Evolutionary conservation across 2,113 vertebrate species (phyloP), one percentile per base, ranked within the genome.

Genomic region (Lepisosteus oculatus): DNA sequence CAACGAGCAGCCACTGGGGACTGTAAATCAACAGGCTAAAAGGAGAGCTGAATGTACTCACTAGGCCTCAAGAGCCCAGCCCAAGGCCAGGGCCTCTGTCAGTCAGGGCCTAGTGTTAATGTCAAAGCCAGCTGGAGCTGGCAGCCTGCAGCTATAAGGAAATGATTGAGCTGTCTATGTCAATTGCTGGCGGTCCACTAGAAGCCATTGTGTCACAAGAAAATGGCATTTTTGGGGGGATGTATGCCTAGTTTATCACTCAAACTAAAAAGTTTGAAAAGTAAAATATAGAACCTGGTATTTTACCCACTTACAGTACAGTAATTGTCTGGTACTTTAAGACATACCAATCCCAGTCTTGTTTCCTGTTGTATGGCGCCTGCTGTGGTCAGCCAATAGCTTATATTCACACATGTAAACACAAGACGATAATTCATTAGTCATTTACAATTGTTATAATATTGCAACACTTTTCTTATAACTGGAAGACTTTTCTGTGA

Each of bases 21-120:
- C 85, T 84, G 86, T 93, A 93, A 94, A 93, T 95, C 93, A 94
- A 88, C 88, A 89, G 86, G 81, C 90, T 87, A 88, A 90, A 88
- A 88, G 90, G 85, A 90, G 87, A 87, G 84, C 85, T 89, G 87
- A 90, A 89, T 89, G 86, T 92, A 92, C 88, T 92, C 84, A 81
- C 80, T 68, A 76, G 90, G 87, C 85, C 90, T 86, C 87, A 59
- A 73, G 91, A 83, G 86, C 79, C 78, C 80, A 77, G 80, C 81
- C 81, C 86, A 87, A 83, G 82, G 90, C 88, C 89, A 78, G 88
- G 88, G 84, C 82, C 88, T 88, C 87, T 90, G 89, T 93, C 84
- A 89, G 88, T 85, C 89, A 89, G 76, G 79, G 72, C 72, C 85
- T 73, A 66, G 76, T 81, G 80, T 87, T 94, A 91, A 89, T 90